Base-by-base conservation (phyloP, 1,140 invertebrate genomes). In the Coptotermes formosanus region DNA sequence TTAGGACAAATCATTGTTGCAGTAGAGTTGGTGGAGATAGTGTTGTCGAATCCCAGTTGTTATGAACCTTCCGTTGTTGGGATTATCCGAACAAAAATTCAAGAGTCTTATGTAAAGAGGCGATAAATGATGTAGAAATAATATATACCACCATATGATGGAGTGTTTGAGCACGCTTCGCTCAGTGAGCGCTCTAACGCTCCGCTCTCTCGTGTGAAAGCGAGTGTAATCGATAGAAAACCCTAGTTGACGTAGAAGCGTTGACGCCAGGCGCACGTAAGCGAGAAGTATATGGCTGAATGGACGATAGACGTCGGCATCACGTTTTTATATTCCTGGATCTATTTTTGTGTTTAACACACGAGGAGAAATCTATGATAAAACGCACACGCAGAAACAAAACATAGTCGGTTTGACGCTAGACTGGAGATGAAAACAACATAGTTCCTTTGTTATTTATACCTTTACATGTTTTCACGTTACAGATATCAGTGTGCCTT, bases 151-250 rank as follows among this genome's bases (percentile, higher is more conserved):
- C 64, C 64, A 75, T 25, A 75, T 75, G n/a, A 75, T 75, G 64
- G 64, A 75, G 64, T 30, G 64, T 30, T 64, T 30, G 38, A 75
- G 64, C 14, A 75, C n/a, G 64, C 64, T 75, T 30, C n/a, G 64
- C 64, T 75, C 64, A 75, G 25, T 75, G 25, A 75, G 64, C 64
- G 64, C 64, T 75, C 30, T 25, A 75, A 30, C 64, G 25, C 64
- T 75, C 9, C n/a, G 64, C 64, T 75, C n/a, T 75, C 25, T 25
- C 14, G 64, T 75, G 64, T n/a, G 64, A 75, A 30, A 75, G 64
- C 64, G 64, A 75, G 64, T 75, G 64, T 75, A 75, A 75, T 75
- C 64, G 64, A 75, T 75, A 75, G 64, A 75, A 75, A 75, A 75
- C 64, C n/a, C 25, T 30, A 30, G 64, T 25, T 14, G 52, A 55